These are phyloP conservation scores for Nephrotoma guestfalica DNA, from an alignment of 2,888 invertebrate genomes.

Conservation along the genomic window DNA sequence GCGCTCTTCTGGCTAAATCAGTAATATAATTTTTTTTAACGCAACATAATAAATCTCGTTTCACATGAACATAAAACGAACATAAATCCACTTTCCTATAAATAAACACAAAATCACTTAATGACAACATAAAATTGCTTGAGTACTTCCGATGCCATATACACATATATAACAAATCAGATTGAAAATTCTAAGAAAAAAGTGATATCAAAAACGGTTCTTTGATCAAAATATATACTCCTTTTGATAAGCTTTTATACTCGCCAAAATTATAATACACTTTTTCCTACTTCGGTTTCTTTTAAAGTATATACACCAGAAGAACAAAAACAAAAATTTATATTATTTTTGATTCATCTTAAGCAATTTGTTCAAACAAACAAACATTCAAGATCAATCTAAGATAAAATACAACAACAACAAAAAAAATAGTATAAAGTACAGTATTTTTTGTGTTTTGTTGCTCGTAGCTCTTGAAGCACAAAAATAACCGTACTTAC, in stretches of 20 bases:
- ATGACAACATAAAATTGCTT: neutral
- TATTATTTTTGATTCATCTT: neutral
- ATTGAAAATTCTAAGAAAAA: neutral
- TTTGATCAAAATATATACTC: neutral
- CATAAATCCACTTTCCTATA: too few relatives aligned
- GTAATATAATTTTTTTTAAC: too few relatives aligned
- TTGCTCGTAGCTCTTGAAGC: neutral
- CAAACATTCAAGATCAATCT: neutral
- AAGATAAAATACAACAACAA: neutral
- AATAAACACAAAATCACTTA: neutral
- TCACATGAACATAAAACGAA: too few relatives aligned
- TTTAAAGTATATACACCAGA: neutral
- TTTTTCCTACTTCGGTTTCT: neutral
- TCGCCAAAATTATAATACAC: neutral
- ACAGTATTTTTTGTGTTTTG: neutral
- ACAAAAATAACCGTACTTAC: neutral
- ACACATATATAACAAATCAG: neutral
- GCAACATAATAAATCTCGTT: neutral
- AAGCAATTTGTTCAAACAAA: neutral
- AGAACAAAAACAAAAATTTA: neutral
- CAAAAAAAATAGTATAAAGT: neutral
- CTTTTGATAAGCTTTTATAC: neutral
- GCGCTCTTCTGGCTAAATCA: too few relatives aligned
- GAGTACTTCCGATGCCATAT: neutral
- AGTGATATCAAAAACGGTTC: neutral